A percentile compares a stretch with the other conserved stretches of the same genome.
These are phyloP conservation scores for Thyatira batis DNA, from an alignment of 2,888 invertebrate genomes.

Conservation along the genomic window DNA sequence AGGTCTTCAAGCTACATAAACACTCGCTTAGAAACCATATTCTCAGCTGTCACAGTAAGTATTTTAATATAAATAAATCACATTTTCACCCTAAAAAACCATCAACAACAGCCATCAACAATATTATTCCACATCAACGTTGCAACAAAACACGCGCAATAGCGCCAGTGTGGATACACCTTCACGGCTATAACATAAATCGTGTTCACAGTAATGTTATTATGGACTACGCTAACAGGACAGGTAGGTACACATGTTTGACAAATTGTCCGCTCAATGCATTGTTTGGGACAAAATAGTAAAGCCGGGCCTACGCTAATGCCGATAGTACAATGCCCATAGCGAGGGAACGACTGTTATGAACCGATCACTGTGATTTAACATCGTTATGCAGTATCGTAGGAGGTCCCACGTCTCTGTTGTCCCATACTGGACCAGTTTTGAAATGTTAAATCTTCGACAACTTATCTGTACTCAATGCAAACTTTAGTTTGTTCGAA, in stretches of 20 bases:
- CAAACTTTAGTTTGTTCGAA: not conserved
- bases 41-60: too few species aligned
- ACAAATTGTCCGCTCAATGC: slow-evolving; percentile 44
- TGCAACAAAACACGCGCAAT: slow-evolving; percentile 2
- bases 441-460: not conserved
- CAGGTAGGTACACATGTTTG: slow-evolving; percentile 42
- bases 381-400: slow-evolving; percentile 7
- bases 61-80: not conserved
- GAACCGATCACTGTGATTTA: slow-evolving; percentile 23
- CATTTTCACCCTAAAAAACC: not conserved
- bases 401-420: slow-evolving; percentile 22
- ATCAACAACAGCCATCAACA: not conserved
- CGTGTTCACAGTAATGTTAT: slow-evolving; percentile 11
- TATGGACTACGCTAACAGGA: slow-evolving; percentile 31
- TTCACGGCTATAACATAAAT: slow-evolving; percentile 19
- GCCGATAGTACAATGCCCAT: slow-evolving; percentile 12
- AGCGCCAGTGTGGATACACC: slow-evolving; percentile 14
- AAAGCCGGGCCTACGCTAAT: slow-evolving; percentile 24
- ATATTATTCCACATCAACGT: not conserved
- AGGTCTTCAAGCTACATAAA: too few species aligned
- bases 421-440: not conserved
- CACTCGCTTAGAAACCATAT: too few species aligned
- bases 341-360: not conserved
- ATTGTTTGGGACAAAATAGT: slow-evolving; percentile 42
- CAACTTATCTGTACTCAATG: not conserved